A percentile compares a stretch with the other conserved stretches of the same genome.
These are phyloP conservation scores for Drosophila flavopinicola DNA, from an alignment of 2,888 invertebrate species.

Conservation along the genomic window DNA sequence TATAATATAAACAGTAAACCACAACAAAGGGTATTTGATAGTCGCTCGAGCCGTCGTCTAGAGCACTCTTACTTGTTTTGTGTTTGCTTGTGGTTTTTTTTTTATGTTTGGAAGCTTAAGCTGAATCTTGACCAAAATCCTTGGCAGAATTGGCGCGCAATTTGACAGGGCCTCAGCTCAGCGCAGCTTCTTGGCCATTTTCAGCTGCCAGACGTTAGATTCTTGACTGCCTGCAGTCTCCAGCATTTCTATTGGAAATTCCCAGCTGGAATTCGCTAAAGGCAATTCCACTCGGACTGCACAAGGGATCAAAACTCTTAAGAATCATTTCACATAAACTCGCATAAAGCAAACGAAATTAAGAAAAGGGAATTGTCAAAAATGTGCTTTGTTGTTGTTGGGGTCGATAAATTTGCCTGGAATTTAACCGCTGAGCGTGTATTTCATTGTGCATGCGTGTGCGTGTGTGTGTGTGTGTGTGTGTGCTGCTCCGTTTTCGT, in stretches of 20 bases:
- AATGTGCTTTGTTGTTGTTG: constrained; percentile 5
- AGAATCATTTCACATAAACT: not conserved
- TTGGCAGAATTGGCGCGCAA: constrained; percentile 80
- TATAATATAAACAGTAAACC: no score
- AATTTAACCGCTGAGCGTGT: constrained; percentile 37
- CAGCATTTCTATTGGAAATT: constrained; percentile 64
- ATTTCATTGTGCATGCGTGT: not conserved
- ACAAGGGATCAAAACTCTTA: constrained; percentile 13
- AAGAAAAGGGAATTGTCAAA: no score
- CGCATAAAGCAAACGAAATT: no score
- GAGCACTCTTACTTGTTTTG: no score
- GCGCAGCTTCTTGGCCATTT: constrained; percentile 22
- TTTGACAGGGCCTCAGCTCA: constrained; percentile 53
- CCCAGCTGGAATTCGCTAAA: constrained; percentile 24
- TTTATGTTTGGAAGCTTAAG: constrained; percentile 29
- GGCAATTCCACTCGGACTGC: constrained; percentile 37
- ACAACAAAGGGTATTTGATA: constrained; percentile 6
- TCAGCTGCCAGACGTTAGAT: constrained; percentile 45
- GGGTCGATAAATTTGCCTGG: constrained; percentile 37
- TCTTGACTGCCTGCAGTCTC: constrained; percentile 15
- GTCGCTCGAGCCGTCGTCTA: not conserved
- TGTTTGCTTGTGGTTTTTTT: constrained; percentile 29
- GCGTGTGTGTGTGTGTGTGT: constrained; percentile 16
- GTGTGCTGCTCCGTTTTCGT: constrained; percentile 46
- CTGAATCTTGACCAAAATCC: constrained; percentile 59